phyloP scores from a whole-genome alignment of 2,113 vertebrate genomes.

The Eleginops maclovinus region DNA sequence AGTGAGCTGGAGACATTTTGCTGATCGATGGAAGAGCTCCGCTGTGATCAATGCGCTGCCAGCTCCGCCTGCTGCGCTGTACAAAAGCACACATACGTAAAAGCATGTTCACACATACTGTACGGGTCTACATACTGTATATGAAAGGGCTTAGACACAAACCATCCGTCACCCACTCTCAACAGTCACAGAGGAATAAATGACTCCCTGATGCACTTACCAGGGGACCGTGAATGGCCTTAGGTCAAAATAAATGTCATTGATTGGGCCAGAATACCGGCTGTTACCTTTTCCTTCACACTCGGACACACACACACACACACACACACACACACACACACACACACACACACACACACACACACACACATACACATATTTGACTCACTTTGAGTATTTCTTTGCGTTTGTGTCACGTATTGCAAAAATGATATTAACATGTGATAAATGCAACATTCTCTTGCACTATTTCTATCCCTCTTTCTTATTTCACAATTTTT shows the following conservation, averaged over 20 bases:
- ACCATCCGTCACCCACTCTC: background rate
- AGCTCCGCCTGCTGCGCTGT: constrained; percentile 19
- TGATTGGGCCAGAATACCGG: constrained; percentile 17
- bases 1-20: constrained; percentile 25
- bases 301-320: background rate
- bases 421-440: no score
- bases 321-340: background rate
- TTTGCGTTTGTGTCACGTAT: no score
- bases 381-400: no score
- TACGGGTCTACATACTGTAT: constrained; percentile 4
- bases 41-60: constrained; percentile 48
- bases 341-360: constrained; percentile 1
- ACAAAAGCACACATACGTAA: constrained; percentile 41
- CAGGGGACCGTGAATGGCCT: constrained; percentile 40
- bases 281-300: constrained; percentile 14
- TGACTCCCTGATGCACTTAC: constrained; percentile 46
- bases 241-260: constrained; percentile 56
- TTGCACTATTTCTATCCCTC: no score
- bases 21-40: constrained; percentile 56
- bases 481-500: no score
- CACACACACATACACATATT: background rate
- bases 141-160: constrained; percentile 1
- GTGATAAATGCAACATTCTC: no score
- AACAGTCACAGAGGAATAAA: constrained; percentile 48
- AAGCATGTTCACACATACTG: constrained; percentile 22